A percentile compares a stretch with the other conserved stretches of the same genome.
These are phyloP conservation scores for Platysternon megacephalum DNA, from an alignment of 2,113 vertebrate species.

Conservation along the genomic window DNA sequence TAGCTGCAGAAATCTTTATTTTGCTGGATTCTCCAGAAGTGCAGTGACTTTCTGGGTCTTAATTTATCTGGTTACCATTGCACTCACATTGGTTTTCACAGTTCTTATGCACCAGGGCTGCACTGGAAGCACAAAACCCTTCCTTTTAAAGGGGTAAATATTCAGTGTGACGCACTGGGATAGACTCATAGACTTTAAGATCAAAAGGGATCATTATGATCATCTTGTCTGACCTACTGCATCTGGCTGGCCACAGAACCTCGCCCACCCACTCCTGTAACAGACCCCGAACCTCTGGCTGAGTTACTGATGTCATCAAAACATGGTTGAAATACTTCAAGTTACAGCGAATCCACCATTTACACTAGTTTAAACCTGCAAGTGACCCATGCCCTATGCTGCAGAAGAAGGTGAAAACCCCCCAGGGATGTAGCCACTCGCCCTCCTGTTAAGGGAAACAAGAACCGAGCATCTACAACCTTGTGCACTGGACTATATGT, in stretches of 20 bases:
- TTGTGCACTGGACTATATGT: fast-evolving
- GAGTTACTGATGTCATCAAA: too few species aligned
- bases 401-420: too few species aligned
- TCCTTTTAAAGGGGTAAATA: neutral
- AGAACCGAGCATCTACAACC: neutral
- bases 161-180: neutral
- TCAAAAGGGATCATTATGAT: too few species aligned
- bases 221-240: too few species aligned
- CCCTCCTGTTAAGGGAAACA: neutral
- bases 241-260: too few species aligned
- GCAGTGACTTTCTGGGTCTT: slow-evolving; percentile 12
- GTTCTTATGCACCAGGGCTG: neutral
- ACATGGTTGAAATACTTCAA: too few species aligned
- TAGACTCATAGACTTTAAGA: too few species aligned
- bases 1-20: neutral
- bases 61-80: slow-evolving; percentile 8
- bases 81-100: neutral
- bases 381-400: too few species aligned
- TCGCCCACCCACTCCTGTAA: too few species aligned
- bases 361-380: too few species aligned
- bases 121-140: neutral
- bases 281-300: too few species aligned
- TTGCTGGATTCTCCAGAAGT: neutral
- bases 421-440: neutral
- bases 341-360: too few species aligned